These are phyloP conservation scores for Heterotis niloticus DNA, from an alignment of 2,113 vertebrate species.

Conservation along the genomic window DNA sequence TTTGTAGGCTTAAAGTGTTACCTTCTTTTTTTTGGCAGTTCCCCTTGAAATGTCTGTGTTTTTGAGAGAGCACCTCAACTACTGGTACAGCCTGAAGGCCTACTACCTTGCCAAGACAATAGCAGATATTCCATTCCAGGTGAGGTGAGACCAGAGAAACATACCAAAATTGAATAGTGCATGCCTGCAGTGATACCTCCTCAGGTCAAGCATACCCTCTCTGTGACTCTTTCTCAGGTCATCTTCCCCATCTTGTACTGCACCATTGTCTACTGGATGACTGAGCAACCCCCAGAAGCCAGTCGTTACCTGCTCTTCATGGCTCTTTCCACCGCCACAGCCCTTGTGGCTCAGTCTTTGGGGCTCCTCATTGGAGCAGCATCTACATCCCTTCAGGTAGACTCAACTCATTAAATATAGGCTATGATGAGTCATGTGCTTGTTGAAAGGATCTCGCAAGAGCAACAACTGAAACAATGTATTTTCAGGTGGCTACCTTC, in stretches of 20 bases:
- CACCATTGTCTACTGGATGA: slow-evolving; percentile 99
- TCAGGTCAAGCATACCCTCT: background rate
- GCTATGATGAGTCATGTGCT: background rate
- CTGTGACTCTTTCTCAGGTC: slow-evolving; percentile 62
- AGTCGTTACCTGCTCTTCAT: slow-evolving; percentile 88
- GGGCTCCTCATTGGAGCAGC: slow-evolving; percentile 93
- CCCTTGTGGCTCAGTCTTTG: slow-evolving; percentile 92
- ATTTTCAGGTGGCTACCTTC: slow-evolving; percentile 86
- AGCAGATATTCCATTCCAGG: slow-evolving; percentile 96
- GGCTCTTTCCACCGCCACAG: slow-evolving; percentile 82
- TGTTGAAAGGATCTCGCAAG: background rate
- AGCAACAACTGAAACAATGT: background rate
- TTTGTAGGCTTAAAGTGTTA: background rate
- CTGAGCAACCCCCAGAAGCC: slow-evolving; percentile 85
- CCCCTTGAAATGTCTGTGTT: slow-evolving; percentile 96
- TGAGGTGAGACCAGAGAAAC: slow-evolving; percentile 45
- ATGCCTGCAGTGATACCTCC: too few relatives aligned
- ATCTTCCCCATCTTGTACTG: slow-evolving; percentile 92
- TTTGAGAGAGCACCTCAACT: slow-evolving; percentile 90
- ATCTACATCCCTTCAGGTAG: slow-evolving; percentile 89
- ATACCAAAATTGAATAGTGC: too few relatives aligned
- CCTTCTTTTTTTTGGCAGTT: slow-evolving; percentile 64
- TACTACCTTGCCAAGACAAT: slow-evolving; percentile 96
- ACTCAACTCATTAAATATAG: background rate
- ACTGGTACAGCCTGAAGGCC: slow-evolving; percentile 97